Evolutionary conservation across 2,888 invertebrate species (phyloP), one percentile per base, ranked within the genome.

Genomic region (Pristionchus japonicus): DNA sequence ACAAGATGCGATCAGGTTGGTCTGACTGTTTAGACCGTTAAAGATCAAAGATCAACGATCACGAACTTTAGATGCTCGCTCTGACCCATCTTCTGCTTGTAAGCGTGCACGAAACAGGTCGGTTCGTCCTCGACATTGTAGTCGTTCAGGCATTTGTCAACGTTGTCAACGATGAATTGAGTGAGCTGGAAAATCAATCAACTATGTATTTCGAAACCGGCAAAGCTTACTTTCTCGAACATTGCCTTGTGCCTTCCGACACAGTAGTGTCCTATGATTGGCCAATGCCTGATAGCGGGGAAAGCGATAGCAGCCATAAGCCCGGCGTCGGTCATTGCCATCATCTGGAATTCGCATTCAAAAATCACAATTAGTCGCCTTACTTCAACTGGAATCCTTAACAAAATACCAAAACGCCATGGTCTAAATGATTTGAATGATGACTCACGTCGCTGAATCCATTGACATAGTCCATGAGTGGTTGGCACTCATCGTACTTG

Each of bases 401-500:
- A n/a, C n/a, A n/a, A n/a, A n/a, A n/a, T n/a, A n/a, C n/a, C n/a
- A n/a, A n/a, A n/a, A n/a, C n/a, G n/a, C n/a, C n/a, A n/a, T n/a
- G n/a, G n/a, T n/a, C n/a, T n/a, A n/a, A n/a, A n/a, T n/a, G n/a
- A n/a, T n/a, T n/a, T n/a, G n/a, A n/a, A n/a, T n/a, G n/a, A n/a
- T n/a, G n/a, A n/a, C 52, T 20, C 37, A 70, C 70, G 17, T 70
- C 31, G 3, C 17, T 70, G 70, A 70, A 70, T 17, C 70, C 70
- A 3, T 70, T 37, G 20, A 80, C 80, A 47, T 84, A 84, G 27
- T 52, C 37, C 57, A 84, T 84, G 23, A 84, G 57, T 11, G 61
- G 84, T n/a, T 84, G 20, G 40, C 84, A 84, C 7, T 84, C 84
- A 37, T 84, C 57, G 27, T 84, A 57, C 40, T 84, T 84, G 57